A percentile compares a stretch with the other conserved stretches of the same genome.
phyloP scores from a whole-genome alignment of 2,113 vertebrate species.

The Corvus hawaiiensis region DNA sequence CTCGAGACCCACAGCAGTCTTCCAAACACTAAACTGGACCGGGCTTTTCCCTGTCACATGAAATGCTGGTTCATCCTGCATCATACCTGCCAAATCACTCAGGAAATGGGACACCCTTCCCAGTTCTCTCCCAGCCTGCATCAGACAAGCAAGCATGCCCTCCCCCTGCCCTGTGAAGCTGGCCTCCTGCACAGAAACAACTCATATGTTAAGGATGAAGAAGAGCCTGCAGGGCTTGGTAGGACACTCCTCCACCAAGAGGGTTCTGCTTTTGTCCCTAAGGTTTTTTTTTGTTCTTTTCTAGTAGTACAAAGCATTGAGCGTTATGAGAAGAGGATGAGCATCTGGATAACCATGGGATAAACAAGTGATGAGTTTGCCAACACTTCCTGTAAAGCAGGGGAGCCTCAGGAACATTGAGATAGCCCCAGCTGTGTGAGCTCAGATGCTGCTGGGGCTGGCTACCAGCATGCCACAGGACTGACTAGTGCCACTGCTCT shows the following conservation, averaged over 20 bases:
- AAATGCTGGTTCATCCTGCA: neutral
- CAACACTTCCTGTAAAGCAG: neutral
- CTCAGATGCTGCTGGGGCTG: neutral
- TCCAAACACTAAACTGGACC: neutral
- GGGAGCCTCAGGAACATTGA: neutral
- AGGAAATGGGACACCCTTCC: neutral
- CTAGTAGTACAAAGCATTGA: neutral
- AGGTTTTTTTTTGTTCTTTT: neutral
- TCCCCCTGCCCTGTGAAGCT: neutral
- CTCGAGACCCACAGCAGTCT: neutral
- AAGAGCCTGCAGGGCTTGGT: neutral
- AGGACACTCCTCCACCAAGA: neutral
- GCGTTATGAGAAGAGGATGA: neutral
- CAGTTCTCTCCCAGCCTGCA: neutral
- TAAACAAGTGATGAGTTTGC: neutral
- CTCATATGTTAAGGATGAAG: neutral
- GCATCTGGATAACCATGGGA: neutral
- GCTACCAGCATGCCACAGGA: neutral
- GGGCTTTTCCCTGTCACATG: neutral
- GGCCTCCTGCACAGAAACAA: neutral
- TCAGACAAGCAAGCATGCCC: fast-evolving
- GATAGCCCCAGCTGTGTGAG: neutral
- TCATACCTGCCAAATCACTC: neutral
- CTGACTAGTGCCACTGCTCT: neutral
- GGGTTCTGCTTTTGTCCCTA: neutral